Percentiles rank a stretch among this genome's conserved stretches.
Evolutionary conservation across 2,113 vertebrate species (phyloP).

Genomic region (Struthidea cinerea): DNA sequence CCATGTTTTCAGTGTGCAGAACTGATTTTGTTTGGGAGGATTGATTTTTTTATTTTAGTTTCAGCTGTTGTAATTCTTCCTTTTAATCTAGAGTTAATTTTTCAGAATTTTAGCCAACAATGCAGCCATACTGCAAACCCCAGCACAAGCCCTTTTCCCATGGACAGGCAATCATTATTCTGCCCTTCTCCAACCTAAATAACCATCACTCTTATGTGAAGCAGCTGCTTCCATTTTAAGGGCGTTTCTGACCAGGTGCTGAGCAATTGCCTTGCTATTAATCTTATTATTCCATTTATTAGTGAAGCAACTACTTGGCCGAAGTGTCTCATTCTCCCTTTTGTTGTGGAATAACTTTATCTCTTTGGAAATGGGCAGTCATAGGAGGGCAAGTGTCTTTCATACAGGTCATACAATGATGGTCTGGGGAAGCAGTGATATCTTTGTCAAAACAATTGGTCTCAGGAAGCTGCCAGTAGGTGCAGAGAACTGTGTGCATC

Average conservation of each 20-base stretch:
- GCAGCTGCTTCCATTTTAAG: not conserved
- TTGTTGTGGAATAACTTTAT: not conserved
- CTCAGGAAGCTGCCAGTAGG: not conserved
- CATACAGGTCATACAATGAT: not conserved
- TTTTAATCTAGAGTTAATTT: not conserved
- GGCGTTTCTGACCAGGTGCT: not conserved
- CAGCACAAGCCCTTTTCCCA: not conserved
- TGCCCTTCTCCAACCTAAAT: not conserved
- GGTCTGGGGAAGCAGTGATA: not conserved
- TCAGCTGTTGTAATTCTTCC: not conserved
- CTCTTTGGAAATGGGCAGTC: not conserved
- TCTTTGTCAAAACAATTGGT: not conserved
- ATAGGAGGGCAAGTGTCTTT: not conserved
- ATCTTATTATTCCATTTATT: not conserved
- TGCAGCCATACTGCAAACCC: not conserved
- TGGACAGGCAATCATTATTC: not conserved
- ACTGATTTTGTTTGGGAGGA: not conserved
- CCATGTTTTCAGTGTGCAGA: accelerated
- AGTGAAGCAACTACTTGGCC: not conserved
- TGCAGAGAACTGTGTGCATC: not conserved
- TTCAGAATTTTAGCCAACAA: not conserved
- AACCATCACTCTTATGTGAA: not conserved
- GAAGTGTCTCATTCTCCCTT: not conserved
- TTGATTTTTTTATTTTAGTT: not conserved
- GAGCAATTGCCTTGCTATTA: not conserved